Evolutionary conservation across 2,113 vertebrate genomes (phyloP).

Genomic region (Tichodroma muraria): DNA sequence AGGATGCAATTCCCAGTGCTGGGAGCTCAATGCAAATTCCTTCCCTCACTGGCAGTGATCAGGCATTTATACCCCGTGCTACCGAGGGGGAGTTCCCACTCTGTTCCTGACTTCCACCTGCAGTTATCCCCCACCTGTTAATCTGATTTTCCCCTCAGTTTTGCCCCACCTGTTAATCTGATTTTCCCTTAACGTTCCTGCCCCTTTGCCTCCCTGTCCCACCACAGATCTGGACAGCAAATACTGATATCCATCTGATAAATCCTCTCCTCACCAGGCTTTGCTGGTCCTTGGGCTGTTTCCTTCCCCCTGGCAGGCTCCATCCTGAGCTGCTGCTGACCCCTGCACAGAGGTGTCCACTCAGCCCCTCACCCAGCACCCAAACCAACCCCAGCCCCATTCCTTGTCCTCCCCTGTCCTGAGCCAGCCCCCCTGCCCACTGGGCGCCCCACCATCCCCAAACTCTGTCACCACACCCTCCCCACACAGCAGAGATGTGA

Average conservation of each 20-base stretch:
- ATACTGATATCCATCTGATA: not conserved
- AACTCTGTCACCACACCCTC: not conserved
- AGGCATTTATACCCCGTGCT: fast-evolving
- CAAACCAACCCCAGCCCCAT: not conserved
- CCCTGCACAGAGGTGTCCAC: not conserved
- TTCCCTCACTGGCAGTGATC: not conserved
- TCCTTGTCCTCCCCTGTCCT: not conserved
- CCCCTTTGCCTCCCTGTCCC: not conserved
- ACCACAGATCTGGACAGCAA: not conserved
- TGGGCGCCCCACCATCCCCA: not conserved
- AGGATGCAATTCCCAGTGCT: not conserved
- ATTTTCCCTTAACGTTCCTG: not conserved
- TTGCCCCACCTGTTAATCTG: not conserved
- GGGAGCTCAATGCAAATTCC: not conserved
- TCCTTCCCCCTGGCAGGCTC: not conserved
- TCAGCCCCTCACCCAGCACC: not conserved
- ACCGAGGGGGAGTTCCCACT: not conserved
- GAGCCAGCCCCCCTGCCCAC: not conserved
- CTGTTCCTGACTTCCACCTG: not conserved
- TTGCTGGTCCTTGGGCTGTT: not conserved
- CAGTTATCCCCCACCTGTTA: not conserved
- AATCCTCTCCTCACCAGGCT: not conserved
- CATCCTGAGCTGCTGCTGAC: not conserved
- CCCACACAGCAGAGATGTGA: not conserved
- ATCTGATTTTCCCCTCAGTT: not conserved